These are phyloP conservation scores for Ecliptopera silaceata DNA, from an alignment of 2,888 invertebrate species.

Conservation along the genomic window DNA sequence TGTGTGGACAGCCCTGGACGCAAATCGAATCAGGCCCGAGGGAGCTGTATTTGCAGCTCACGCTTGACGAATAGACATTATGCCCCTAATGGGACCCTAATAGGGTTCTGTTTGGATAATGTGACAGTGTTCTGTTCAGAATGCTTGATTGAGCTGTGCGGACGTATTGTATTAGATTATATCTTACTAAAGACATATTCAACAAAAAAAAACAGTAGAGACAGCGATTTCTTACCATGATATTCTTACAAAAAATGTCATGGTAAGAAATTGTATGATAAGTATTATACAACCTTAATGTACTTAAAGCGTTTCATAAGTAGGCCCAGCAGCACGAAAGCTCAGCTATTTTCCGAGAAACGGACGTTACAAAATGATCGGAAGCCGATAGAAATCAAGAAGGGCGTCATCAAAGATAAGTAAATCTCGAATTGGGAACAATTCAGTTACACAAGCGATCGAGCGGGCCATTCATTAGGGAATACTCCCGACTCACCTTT, in stretches of 20 bases:
- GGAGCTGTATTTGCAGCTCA: slow-evolving; percentile 26
- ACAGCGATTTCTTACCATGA: no score
- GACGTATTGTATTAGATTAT: background rate
- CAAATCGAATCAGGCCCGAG: slow-evolving; percentile 50
- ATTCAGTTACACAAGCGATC: slow-evolving; percentile 45
- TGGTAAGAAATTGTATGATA: no score
- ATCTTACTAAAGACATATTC: no score
- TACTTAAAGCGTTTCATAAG: no score
- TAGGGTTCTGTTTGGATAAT: slow-evolving; percentile 24
- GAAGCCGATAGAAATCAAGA: slow-evolving; percentile 23
- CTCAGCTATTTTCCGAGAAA: slow-evolving; percentile 21
- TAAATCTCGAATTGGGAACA: slow-evolving; percentile 35
- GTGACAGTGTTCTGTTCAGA: slow-evolving; percentile 6
- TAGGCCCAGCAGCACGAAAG: background rate
- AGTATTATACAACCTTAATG: no score
- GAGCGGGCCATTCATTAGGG: slow-evolving; percentile 51
- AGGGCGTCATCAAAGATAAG: slow-evolving; percentile 32
- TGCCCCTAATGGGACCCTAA: slow-evolving; percentile 22
- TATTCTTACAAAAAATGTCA: no score
- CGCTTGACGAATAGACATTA: slow-evolving; percentile 30
- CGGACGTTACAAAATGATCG: slow-evolving; percentile 32
- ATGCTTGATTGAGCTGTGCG: slow-evolving; percentile 1
- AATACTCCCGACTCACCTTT: slow-evolving; percentile 39
- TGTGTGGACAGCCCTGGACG: slow-evolving; percentile 46
- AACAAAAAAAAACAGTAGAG: no score